These are phyloP conservation scores for Engystomops pustulosus DNA, from an alignment of 2,113 vertebrate genomes.

Conservation along the genomic window DNA sequence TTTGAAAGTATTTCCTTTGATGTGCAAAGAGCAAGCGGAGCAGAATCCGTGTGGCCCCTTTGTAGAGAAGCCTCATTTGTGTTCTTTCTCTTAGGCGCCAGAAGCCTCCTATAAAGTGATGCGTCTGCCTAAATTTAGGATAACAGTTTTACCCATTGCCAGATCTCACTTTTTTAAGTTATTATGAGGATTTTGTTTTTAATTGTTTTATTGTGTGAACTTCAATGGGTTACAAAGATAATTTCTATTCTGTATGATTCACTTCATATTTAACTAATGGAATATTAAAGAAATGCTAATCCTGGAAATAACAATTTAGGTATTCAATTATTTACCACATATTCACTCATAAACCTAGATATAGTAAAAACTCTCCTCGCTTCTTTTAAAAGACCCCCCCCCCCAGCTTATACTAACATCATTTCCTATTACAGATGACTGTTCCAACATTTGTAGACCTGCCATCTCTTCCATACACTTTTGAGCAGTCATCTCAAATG, in stretches of 20 bases:
- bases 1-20: conserved; percentile 10
- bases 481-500: too few relatives aligned
- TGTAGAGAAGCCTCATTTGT: conserved; percentile 11
- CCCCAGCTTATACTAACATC: too few relatives aligned
- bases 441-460: too few relatives aligned
- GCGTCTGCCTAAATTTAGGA: background rate
- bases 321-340: background rate
- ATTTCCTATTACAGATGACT: too few relatives aligned
- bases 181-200: background rate
- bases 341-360: too few relatives aligned
- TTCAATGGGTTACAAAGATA: background rate
- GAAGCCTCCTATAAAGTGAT: background rate
- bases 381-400: too few relatives aligned
- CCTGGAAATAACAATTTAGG: background rate
- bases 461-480: too few relatives aligned
- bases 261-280: background rate
- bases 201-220: background rate
- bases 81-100: conserved; percentile 21
- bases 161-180: background rate
- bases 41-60: background rate
- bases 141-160: background rate
- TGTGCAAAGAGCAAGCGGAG: conserved; percentile 5
- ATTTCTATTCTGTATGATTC: background rate
- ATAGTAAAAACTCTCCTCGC: too few relatives aligned
- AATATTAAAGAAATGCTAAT: background rate